Conservation (phyloP, 2,888 invertebrate species). For the Hecatera dysodea region DNA sequence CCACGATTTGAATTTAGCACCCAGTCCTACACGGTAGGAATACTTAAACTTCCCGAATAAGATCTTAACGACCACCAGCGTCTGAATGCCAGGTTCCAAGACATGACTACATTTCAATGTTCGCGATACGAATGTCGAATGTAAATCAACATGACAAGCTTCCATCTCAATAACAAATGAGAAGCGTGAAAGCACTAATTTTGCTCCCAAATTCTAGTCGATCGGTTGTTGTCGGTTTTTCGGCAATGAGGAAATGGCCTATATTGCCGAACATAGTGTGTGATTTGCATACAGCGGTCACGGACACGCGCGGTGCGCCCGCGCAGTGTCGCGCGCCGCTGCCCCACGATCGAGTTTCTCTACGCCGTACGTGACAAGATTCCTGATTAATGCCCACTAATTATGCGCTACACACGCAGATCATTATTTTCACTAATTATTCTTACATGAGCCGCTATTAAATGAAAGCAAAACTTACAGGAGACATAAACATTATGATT, state of each 20-base stretch:
- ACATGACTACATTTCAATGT: conserved; percentile 39
- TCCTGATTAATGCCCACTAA: conserved; percentile 67
- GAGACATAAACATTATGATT: conserved; percentile 29
- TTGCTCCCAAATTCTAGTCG: conserved; percentile 67
- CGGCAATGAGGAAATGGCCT: conserved; percentile 82
- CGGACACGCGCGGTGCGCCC: conserved; percentile 69
- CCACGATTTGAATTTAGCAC: background rate
- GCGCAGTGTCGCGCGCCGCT: conserved; percentile 62
- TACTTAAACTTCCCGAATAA: conserved; percentile 19
- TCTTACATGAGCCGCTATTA: conserved; percentile 54
- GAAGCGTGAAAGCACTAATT: conserved; percentile 64
- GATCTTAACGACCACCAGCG: conserved; percentile 10
- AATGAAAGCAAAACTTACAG: conserved; percentile 55
- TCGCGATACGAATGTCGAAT: conserved; percentile 53
- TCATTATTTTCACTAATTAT: conserved; percentile 75
- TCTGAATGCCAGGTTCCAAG: conserved; percentile 15
- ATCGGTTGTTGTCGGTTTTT: conserved; percentile 69
- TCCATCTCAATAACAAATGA: conserved; percentile 49
- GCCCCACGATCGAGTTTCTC: conserved; percentile 77
- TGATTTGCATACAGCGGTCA: conserved; percentile 82
- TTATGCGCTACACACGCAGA: conserved; percentile 63
- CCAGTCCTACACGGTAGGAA: background rate
- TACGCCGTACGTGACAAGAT: conserved; percentile 76
- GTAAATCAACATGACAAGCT: conserved; percentile 46
- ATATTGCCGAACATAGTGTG: conserved; percentile 79